These are phyloP conservation scores for Morpho achilles DNA, from an alignment of 2,888 invertebrate genomes.

Conservation along the genomic window DNA sequence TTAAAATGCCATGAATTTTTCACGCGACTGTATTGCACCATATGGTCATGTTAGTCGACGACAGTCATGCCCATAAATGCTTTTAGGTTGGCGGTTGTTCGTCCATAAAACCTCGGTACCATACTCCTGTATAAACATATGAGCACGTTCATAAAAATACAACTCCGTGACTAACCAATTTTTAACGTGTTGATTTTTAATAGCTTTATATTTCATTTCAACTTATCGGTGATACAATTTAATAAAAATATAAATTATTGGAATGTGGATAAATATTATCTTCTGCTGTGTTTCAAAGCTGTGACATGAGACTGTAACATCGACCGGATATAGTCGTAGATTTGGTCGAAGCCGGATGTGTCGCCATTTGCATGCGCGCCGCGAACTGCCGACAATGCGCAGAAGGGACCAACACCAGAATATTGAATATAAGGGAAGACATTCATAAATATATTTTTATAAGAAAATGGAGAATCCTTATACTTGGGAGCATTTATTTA, in stretches of 20 bases:
- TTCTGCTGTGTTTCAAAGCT: conserved; percentile 13
- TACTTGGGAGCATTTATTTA: too few relatives aligned
- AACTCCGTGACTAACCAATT: conserved; percentile 10
- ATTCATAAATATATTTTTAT: conserved; percentile 7
- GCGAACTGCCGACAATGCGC: conserved; percentile 42
- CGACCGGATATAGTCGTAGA: conserved; percentile 60
- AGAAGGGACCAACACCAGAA: conserved; percentile 34
- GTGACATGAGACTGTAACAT: conserved; percentile 31
- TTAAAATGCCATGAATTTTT: conserved; percentile 29
- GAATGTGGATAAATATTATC: too few relatives aligned
- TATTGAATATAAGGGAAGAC: conserved; percentile 31
- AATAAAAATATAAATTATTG: too few relatives aligned
- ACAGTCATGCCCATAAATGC: conserved; percentile 67
- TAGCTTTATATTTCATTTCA: neutral
- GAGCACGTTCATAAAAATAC: conserved; percentile 10
- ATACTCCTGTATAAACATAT: conserved; percentile 21
- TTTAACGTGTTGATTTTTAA: neutral
- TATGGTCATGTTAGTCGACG: conserved; percentile 60
- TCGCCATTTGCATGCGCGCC: conserved; percentile 64
- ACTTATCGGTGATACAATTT: too few relatives aligned
- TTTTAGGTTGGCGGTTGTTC: conserved; percentile 56
- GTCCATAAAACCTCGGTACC: conserved; percentile 42
- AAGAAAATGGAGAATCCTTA: too few relatives aligned
- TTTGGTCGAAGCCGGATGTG: conserved; percentile 67
- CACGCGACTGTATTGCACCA: conserved; percentile 57